Evolutionary conservation across 1,140 invertebrate genomes (phyloP).

Genomic region (Lasioglossum albipes): DNA sequence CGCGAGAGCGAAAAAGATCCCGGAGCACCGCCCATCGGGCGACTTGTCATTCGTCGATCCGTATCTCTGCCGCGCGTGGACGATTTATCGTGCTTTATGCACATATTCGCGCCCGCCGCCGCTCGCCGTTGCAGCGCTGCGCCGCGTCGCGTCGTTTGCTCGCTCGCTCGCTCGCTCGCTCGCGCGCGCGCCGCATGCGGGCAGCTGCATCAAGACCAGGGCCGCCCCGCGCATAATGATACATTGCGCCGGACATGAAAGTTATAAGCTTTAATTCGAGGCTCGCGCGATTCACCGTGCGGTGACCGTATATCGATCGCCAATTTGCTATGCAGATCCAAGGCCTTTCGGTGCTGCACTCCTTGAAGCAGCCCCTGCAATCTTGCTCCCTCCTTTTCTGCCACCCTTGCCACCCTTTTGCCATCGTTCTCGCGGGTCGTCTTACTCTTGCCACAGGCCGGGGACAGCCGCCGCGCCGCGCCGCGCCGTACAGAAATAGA

Average conservation of each 20-base stretch:
- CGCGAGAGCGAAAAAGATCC: constrained; percentile 17
- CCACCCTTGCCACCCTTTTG: not conserved
- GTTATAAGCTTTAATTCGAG: constrained; percentile 69
- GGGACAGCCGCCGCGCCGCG: constrained; percentile 15
- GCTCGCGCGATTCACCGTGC: constrained; percentile 61
- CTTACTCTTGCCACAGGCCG: constrained; percentile 5
- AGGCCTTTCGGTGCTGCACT: constrained; percentile 58
- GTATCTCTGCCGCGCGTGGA: constrained; percentile 17
- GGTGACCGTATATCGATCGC: constrained; percentile 65
- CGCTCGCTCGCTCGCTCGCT: not conserved
- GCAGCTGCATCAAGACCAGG: constrained; percentile 54
- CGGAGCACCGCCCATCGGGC: constrained; percentile 35
- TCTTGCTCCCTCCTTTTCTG: constrained; percentile 31
- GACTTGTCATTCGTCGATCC: constrained; percentile 53
- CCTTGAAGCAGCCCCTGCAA: constrained; percentile 57
- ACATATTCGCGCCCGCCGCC: constrained; percentile 50
- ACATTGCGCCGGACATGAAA: constrained; percentile 67
- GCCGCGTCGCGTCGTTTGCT: not conserved
- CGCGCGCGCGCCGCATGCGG: constrained; percentile 11
- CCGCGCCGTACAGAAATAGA: constrained; percentile 50
- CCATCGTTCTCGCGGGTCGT: not conserved
- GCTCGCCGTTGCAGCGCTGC: not conserved
- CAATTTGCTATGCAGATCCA: constrained; percentile 68
- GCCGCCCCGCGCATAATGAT: constrained; percentile 63
- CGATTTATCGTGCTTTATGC: constrained; percentile 62